Percentiles rank a stretch among this genome's conserved stretches.
These are phyloP conservation scores for Melieria picta DNA, from an alignment of 2,888 invertebrate genomes.

Conservation along the genomic window DNA sequence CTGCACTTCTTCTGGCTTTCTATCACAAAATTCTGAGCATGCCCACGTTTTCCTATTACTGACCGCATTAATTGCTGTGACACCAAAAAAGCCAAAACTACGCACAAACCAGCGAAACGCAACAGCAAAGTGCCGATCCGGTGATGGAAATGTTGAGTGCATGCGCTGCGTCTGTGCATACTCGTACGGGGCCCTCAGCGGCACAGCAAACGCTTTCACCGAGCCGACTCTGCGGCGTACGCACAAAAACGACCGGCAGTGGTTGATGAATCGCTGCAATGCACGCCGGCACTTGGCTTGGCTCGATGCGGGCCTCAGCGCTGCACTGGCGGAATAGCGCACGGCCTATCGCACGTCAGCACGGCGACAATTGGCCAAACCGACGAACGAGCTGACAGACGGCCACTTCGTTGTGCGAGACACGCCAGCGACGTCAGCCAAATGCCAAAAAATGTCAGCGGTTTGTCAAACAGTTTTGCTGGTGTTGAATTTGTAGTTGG, in stretches of 20 bases:
- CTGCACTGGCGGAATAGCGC: neutral
- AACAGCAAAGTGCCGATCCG: neutral
- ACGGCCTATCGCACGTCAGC: neutral
- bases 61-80: neutral
- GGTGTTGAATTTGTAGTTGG: conserved; percentile 2
- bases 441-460: conserved; percentile 22
- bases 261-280: neutral
- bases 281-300: neutral
- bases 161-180: conserved; percentile 1
- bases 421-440: conserved; percentile 9
- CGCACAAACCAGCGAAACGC: neutral
- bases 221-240: neutral
- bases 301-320: no score
- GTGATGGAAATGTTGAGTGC: neutral
- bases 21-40: no score
- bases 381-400: neutral
- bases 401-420: neutral
- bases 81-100: neutral
- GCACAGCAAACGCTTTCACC: conserved; percentile 10
- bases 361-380: neutral
- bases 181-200: neutral
- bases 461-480: conserved; percentile 21
- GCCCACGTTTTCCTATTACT: neutral
- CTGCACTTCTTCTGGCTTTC: no score
- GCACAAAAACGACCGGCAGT: neutral